A percentile compares a stretch with the other conserved stretches of the same genome.
phyloP scores from a whole-genome alignment of 1,140 invertebrate genomes.

The Pseudomyrmex gracilis region DNA sequence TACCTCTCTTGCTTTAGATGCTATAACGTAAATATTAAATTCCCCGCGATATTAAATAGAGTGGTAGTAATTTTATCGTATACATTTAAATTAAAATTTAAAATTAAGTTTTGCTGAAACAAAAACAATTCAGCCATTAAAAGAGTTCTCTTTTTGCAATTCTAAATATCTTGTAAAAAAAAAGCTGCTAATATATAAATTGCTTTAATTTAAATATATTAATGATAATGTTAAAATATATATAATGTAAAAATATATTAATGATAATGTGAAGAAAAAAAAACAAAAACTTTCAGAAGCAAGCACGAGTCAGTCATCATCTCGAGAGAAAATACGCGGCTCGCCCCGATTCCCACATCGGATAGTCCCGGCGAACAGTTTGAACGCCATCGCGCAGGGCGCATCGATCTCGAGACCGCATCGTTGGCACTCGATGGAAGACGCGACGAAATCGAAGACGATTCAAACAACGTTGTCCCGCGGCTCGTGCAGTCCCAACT shows the following conservation, averaged over 20 bases:
- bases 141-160: background rate
- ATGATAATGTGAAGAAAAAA: background rate
- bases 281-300: constrained; percentile 64
- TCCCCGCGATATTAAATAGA: background rate
- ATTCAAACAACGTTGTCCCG: constrained; percentile 66
- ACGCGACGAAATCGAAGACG: constrained; percentile 83
- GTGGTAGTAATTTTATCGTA: background rate
- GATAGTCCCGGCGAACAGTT: constrained; percentile 89
- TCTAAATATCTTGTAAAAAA: constrained; percentile 13
- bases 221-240: background rate
- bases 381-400: constrained; percentile 84
- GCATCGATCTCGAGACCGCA: constrained; percentile 70
- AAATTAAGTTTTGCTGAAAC: background rate
- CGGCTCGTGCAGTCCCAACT: constrained; percentile 77
- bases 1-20: background rate
- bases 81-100: background rate
- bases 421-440: constrained; percentile 88
- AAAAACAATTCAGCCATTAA: background rate
- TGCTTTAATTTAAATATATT: too few species aligned
- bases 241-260: too few species aligned
- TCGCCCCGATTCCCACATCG: constrained; percentile 91
- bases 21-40: background rate
- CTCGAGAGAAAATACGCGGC: constrained; percentile 84
- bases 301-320: constrained; percentile 77
- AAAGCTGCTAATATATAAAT: background rate